Evolutionary conservation across 1,140 invertebrate species (phyloP).

Genomic region (Dryas iulia): DNA sequence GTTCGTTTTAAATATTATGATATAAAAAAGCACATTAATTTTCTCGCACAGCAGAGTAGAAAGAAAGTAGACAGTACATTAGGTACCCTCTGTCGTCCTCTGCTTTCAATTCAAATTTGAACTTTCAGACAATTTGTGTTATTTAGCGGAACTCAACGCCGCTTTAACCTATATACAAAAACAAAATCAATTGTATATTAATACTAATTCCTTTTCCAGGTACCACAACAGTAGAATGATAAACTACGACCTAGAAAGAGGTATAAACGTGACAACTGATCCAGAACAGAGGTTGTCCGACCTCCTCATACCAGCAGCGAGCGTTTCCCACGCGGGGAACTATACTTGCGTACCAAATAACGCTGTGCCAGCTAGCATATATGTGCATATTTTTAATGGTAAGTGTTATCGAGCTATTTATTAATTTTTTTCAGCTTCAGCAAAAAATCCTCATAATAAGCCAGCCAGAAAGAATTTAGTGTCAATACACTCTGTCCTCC

Average conservation of each 20-base stretch:
- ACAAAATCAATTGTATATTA: background rate
- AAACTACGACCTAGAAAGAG: constrained; percentile 91
- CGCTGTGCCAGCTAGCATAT: constrained; percentile 89
- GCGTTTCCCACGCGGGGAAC: constrained; percentile 87
- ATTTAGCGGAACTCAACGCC: too few species aligned
- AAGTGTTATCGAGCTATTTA: constrained; percentile 36
- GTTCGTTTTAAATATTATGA: too few species aligned
- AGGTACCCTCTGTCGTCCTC: too few species aligned
- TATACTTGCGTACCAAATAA: constrained; percentile 94
- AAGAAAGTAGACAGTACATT: too few species aligned
- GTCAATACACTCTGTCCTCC: background rate
- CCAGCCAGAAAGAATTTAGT: background rate
- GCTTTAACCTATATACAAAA: too few species aligned
- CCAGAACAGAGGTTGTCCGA: constrained; percentile 68
- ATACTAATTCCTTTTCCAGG: constrained; percentile 43
- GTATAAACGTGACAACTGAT: constrained; percentile 90
- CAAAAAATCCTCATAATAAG: too few species aligned
- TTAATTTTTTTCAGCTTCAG: background rate
- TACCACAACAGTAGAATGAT: constrained; percentile 95
- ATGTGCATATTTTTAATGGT: constrained; percentile 85
- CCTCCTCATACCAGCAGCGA: constrained; percentile 71
- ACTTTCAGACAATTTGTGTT: too few species aligned
- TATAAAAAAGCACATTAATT: too few species aligned
- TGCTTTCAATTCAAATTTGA: too few species aligned
- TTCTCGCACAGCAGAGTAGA: too few species aligned